These are phyloP conservation scores for Smutsia temminckii DNA, from an alignment of 2,797 vertebrate species.

Conservation along the genomic window DNA sequence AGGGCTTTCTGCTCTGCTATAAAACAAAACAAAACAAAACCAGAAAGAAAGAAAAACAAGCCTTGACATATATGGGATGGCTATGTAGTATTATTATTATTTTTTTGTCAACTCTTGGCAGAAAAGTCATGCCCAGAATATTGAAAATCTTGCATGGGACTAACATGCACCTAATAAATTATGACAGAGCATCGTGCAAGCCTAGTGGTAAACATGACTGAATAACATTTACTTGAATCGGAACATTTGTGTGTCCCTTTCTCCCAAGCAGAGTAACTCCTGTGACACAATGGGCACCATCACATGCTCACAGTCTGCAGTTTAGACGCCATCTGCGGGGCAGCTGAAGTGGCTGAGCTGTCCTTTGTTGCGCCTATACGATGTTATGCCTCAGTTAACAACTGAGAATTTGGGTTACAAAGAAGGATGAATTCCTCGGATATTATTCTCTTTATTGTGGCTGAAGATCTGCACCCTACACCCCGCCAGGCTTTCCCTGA, in stretches of 20 bases:
- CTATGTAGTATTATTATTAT: constrained; percentile 10
- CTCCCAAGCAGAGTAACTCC: constrained; percentile 60
- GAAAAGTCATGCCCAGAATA: constrained; percentile 76
- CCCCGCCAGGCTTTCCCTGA: constrained; percentile 83
- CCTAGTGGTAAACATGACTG: constrained; percentile 64
- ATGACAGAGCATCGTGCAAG: constrained; percentile 64
- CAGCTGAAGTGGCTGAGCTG: constrained; percentile 81
- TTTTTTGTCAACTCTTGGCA: constrained; percentile 65
- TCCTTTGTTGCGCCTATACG: constrained; percentile 81
- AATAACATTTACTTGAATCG: constrained; percentile 75
- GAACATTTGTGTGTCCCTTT: constrained; percentile 57
- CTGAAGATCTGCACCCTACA: constrained; percentile 74
- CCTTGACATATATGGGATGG: background rate
- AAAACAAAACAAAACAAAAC: background rate
- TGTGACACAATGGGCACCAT: constrained; percentile 68
- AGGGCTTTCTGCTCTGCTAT: constrained; percentile 22
- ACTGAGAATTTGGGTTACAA: constrained; percentile 80
- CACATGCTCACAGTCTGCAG: constrained; percentile 78
- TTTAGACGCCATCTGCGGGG: constrained; percentile 86
- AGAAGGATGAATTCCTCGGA: constrained; percentile 79
- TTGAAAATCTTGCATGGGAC: constrained; percentile 59
- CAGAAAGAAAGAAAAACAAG: background rate
- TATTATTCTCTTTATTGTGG: constrained; percentile 80
- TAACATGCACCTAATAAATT: constrained; percentile 75
- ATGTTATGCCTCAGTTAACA: constrained; percentile 87